A percentile compares a stretch with the other conserved stretches of the same genome.
phyloP scores from a whole-genome alignment of 2,797 vertebrate species.

The Cottoperca gobio region DNA sequence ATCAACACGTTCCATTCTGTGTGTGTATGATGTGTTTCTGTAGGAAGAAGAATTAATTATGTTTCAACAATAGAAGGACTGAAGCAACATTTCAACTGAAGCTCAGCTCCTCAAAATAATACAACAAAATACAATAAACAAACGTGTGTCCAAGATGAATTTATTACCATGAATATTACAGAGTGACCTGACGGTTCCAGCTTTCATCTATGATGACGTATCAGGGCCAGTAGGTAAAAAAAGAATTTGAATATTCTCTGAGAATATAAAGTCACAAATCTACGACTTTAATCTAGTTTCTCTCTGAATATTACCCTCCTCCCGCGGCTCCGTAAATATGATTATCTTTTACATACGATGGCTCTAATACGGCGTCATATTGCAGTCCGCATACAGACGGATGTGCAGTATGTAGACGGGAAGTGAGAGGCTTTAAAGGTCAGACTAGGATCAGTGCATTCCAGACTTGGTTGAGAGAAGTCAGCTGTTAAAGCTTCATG shows the following conservation, averaged over 20 bases:
- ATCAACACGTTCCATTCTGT: slow-evolving; percentile 22
- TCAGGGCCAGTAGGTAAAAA: no score
- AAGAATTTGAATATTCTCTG: no score
- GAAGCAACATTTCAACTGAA: slow-evolving; percentile 10
- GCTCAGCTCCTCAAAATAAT: slow-evolving; percentile 3
- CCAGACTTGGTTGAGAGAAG: slow-evolving; percentile 30
- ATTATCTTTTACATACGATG: no score
- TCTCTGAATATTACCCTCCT: no score
- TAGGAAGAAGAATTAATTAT: slow-evolving; percentile 34
- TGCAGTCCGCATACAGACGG: background rate
- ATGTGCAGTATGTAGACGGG: background rate
- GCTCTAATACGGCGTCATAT: no score
- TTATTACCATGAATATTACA: slow-evolving; percentile 39
- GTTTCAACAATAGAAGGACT: slow-evolving; percentile 35
- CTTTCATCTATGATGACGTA: background rate
- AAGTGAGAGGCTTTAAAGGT: slow-evolving; percentile 36
- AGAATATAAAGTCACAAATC: no score
- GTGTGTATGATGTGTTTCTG: slow-evolving; percentile 7
- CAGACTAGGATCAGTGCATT: slow-evolving; percentile 46
- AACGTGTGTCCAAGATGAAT: background rate
- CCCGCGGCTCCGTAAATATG: no score
- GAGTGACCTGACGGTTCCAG: background rate
- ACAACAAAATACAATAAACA: background rate
- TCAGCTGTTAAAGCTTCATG: background rate
- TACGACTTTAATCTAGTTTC: no score